Conservation (phyloP, 92 coral and sea anemone species). For the Porites divaricata region DNA sequence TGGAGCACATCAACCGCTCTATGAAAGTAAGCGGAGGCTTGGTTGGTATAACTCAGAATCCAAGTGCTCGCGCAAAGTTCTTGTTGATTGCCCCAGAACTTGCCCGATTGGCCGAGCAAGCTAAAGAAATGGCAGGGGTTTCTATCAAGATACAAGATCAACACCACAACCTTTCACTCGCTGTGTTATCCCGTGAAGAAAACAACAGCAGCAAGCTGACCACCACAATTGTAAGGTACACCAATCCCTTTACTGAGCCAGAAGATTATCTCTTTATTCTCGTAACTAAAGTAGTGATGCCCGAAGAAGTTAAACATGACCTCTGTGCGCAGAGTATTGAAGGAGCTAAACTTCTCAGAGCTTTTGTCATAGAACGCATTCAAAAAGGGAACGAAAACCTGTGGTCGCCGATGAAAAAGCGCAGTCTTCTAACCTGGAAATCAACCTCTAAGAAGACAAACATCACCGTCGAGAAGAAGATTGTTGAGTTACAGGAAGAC, state of each 20-base stretch:
- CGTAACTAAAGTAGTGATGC: too few relatives aligned
- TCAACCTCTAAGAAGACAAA: too few relatives aligned
- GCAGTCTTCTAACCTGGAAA: too few relatives aligned
- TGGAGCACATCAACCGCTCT: conserved; percentile 29
- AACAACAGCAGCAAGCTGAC: conserved; percentile 47
- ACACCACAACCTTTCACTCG: conserved; percentile 54
- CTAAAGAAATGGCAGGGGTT: conserved; percentile 70
- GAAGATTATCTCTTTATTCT: conserved; percentile 27
- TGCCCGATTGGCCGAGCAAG: conserved; percentile 30
- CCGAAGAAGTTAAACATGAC: too few relatives aligned
- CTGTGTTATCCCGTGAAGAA: conserved; percentile 55
- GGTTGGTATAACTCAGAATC: conserved; percentile 37
- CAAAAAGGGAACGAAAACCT: too few relatives aligned
- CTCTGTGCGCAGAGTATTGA: too few relatives aligned
- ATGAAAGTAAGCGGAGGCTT: conserved; percentile 28
- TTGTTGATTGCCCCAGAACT: conserved; percentile 61
- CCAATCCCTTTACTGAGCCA: conserved; percentile 39
- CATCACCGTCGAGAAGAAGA: conserved; percentile 41
- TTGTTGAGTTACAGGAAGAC: conserved; percentile 63
- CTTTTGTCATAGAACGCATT: too few relatives aligned
- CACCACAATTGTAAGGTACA: conserved; percentile 41
- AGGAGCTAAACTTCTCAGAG: too few relatives aligned
- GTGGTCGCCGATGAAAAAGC: too few relatives aligned
- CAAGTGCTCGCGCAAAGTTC: conserved; percentile 55
- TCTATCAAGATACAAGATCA: conserved; percentile 34